These are phyloP conservation scores for Sceloporus tristichus DNA, from an alignment of 2,113 vertebrate genomes.

Conservation along the genomic window DNA sequence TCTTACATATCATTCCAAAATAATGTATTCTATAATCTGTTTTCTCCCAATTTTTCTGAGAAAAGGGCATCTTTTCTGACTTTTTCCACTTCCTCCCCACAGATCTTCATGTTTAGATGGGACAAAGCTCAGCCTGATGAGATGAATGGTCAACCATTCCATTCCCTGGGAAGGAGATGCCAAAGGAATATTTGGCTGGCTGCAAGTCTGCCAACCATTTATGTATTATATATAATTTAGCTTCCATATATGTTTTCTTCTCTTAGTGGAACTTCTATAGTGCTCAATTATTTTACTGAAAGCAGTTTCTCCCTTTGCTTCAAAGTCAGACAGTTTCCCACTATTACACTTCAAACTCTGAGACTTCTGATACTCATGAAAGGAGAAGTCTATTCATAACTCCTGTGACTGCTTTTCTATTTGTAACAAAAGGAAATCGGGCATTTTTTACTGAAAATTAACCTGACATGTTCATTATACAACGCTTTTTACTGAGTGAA, in stretches of 20 bases:
- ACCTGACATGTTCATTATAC: constrained; percentile 75
- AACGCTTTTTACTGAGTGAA: constrained; percentile 70
- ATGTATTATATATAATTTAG: constrained; percentile 51
- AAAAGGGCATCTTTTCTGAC: no score
- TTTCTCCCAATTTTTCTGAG: no score
- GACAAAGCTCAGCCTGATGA: neutral
- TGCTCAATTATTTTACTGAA: constrained; percentile 69
- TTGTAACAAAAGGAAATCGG: constrained; percentile 72
- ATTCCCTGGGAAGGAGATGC: neutral
- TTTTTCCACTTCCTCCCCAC: no score
- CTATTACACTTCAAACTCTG: constrained; percentile 60
- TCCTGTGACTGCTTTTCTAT: constrained; percentile 68
- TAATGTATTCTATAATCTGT: no score
- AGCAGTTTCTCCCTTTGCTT: constrained; percentile 57
- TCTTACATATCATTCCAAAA: no score
- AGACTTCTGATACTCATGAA: constrained; percentile 71
- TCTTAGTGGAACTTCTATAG: constrained; percentile 68
- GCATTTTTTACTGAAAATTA: constrained; percentile 72
- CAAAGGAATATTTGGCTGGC: neutral
- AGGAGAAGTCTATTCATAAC: constrained; percentile 63
- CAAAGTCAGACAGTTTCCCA: constrained; percentile 71
- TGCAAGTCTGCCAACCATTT: neutral
- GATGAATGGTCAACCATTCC: neutral
- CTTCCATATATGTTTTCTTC: constrained; percentile 56
- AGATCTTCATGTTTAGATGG: no score